Evolutionary conservation across 2,797 vertebrate genomes (phyloP).

Genomic region (Diglossa cyanea): DNA sequence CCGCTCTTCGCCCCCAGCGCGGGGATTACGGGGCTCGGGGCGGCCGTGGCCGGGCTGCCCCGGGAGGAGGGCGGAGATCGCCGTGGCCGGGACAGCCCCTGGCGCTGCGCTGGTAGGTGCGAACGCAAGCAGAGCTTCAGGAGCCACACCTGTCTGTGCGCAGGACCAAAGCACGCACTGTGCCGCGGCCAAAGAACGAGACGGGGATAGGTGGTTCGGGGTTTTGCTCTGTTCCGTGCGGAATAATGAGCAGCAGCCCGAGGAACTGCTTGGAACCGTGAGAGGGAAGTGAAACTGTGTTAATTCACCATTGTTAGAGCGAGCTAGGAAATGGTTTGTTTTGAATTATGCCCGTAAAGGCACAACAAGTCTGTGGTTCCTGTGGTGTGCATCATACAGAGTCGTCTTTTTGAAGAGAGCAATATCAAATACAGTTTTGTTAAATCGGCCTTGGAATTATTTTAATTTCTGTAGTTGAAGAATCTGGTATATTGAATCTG

Average conservation of each 20-base stretch:
- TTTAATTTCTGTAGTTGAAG: background rate
- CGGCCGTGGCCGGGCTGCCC: background rate
- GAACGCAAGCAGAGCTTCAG: fast-evolving
- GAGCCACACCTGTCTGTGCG: fast-evolving
- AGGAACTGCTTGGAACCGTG: fast-evolving
- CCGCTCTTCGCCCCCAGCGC: background rate
- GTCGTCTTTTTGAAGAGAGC: background rate
- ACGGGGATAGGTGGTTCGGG: fast-evolving
- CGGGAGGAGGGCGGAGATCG: background rate
- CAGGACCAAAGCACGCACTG: fast-evolving
- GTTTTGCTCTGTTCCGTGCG: background rate
- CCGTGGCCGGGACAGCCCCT: background rate
- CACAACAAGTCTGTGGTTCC: background rate
- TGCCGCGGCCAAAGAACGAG: fast-evolving
- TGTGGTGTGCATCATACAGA: fast-evolving
- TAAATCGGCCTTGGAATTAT: background rate
- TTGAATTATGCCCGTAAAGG: background rate
- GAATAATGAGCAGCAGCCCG: fast-evolving
- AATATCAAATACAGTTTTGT: background rate
- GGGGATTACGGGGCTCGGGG: fast-evolving
- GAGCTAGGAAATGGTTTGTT: background rate
- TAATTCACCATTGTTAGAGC: background rate
- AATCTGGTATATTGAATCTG: background rate
- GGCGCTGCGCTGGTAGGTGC: background rate
- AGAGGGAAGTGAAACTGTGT: background rate